Evolutionary conservation across 2,888 invertebrate genomes (phyloP), one percentile per base, ranked within the genome.

Genomic region (Andrena bicolor): DNA sequence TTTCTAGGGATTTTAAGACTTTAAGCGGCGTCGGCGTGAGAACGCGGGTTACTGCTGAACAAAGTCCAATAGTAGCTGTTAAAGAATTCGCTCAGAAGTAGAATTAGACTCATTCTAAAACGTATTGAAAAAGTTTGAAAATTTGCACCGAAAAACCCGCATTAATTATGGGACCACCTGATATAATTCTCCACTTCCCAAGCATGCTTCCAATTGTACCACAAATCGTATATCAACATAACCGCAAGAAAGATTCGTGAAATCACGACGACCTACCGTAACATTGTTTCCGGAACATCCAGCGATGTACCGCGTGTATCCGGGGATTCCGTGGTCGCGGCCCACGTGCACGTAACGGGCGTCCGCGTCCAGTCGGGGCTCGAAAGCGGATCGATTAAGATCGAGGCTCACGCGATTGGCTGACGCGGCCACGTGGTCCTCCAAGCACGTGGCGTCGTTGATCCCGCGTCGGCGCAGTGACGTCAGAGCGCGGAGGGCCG

Each of bases 311-410:
- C 96, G 94, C 0, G 96, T 93, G 91, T 98, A 98, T 0, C 97
- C 95, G 0, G 97, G 95, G 2, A 98, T 94, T 0, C 98, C 98
- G 88, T 98, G 98, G 93, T 98, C 98, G 32, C 98, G 95, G 0
- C 95, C 96, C 92, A 95, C 94, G 87, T 96, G 96, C 26, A 96
- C 93, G 26, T 96, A 94, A 53, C 96, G 90, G 0, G 91, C 89
- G 28, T 89, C 90, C 89, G 94, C 78, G 76, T 91, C 83, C 94
- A 93, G 91, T 83, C 58, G 89, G 91, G 70, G 66, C 69, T 28
- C 95, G 94, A 86, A 28, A 63, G 64, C 56, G 7, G 72, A 41
- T 2, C 51, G 49, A 7, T 3, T 94, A 0, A 95, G 93, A 91
- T 96, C 95, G 73, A 95, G 94, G 64, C 96, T 96, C 0, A 96